Evolutionary conservation across 2,113 vertebrate species (phyloP).

Genomic region (Prunella fulvescens): DNA sequence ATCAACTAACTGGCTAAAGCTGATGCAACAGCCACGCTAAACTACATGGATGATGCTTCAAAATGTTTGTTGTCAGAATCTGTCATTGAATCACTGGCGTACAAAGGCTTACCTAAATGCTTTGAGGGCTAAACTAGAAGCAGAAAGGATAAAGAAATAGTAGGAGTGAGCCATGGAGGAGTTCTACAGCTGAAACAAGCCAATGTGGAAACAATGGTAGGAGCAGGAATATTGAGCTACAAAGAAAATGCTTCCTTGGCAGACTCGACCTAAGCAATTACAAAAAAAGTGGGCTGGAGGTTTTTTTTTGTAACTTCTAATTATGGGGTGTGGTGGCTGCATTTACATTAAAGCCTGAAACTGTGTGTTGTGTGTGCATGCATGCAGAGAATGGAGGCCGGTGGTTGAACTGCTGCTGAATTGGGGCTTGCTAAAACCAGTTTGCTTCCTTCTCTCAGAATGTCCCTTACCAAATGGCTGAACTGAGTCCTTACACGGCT

Average conservation of each 20-base stretch:
- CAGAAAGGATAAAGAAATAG: not conserved
- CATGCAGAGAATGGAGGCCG: not conserved
- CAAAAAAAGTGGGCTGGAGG: not conserved
- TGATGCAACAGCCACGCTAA: not conserved
- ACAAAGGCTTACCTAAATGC: not conserved
- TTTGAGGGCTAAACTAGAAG: not conserved
- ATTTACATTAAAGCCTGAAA: not conserved
- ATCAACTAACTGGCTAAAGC: not conserved
- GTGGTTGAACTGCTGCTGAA: not conserved
- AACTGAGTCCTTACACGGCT: fast-evolving
- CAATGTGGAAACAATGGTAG: not conserved
- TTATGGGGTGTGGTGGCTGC: not conserved
- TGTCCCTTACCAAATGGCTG: too few relatives aligned
- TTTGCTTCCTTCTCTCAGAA: not conserved
- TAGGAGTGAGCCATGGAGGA: not conserved
- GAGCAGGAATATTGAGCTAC: not conserved
- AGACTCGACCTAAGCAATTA: not conserved
- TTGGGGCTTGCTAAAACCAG: not conserved
- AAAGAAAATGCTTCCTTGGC: not conserved
- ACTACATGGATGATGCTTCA: not conserved
- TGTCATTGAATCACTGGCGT: not conserved
- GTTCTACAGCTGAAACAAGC: not conserved
- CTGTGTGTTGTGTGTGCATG: not conserved
- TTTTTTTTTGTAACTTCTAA: not conserved
- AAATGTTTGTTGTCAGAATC: not conserved